Evolutionary conservation across 2,888 invertebrate genomes (phyloP).

Genomic region (Dermolepida albohirtum): DNA sequence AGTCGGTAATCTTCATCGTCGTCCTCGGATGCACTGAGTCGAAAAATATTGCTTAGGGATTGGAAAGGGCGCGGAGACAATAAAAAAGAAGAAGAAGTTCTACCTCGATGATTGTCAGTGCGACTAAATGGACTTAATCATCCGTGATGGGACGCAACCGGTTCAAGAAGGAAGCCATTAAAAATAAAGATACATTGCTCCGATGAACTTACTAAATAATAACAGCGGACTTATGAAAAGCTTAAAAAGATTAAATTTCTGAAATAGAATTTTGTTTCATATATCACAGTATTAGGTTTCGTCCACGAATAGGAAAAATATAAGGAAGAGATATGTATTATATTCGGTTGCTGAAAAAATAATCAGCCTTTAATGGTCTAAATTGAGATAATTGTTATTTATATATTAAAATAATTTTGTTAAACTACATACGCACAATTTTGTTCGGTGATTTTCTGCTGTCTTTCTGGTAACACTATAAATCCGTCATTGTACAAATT

Average conservation of each 20-base stretch:
- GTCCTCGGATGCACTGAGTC: conserved; percentile 35
- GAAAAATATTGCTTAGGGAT: conserved; percentile 41
- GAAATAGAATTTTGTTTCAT: too few relatives aligned
- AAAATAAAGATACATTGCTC: conserved; percentile 29
- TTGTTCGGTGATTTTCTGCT: too few relatives aligned
- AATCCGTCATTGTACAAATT: too few relatives aligned
- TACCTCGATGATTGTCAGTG: conserved; percentile 34
- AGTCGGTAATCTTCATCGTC: conserved; percentile 28
- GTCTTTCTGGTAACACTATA: too few relatives aligned
- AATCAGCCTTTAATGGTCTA: too few relatives aligned
- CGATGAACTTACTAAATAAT: conserved; percentile 7
- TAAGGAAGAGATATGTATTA: not conserved
- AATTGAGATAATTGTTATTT: too few relatives aligned
- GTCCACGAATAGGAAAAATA: conserved; percentile 15
- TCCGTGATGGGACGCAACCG: conserved; percentile 27
- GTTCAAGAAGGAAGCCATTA: conserved; percentile 25
- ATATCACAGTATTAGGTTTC: too few relatives aligned
- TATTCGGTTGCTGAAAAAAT: too few relatives aligned
- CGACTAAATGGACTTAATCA: conserved; percentile 38
- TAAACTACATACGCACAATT: too few relatives aligned
- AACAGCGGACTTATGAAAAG: too few relatives aligned
- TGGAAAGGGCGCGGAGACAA: conserved; percentile 13
- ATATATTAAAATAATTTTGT: too few relatives aligned
- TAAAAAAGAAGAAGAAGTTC: conserved; percentile 27
- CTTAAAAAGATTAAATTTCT: too few relatives aligned